phyloP scores from a whole-genome alignment of 2,888 invertebrate genomes.

The Leptinotarsa juncta region DNA sequence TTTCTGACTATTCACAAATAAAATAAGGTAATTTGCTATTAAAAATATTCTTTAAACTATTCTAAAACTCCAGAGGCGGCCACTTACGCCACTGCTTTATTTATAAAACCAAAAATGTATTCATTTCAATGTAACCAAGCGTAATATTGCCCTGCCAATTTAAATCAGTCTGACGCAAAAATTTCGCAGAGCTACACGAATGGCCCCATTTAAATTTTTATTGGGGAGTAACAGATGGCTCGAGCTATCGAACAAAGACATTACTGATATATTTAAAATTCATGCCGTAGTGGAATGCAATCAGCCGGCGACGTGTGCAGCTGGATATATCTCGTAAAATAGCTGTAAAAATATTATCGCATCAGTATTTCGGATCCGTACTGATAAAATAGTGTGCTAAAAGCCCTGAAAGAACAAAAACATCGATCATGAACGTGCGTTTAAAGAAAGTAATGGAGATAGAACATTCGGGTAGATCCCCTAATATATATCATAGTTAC shows the following conservation, averaged over 20 bases:
- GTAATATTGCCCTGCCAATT: constrained; percentile 13
- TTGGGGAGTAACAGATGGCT: constrained; percentile 48
- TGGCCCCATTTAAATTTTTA: constrained; percentile 49
- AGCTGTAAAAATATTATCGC: constrained; percentile 55
- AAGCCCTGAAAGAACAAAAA: constrained; percentile 48
- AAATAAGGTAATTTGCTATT: no score
- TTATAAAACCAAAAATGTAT: constrained; percentile 7
- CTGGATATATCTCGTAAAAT: constrained; percentile 53
- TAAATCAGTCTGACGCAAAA: constrained; percentile 11
- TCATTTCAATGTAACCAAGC: constrained; percentile 11
- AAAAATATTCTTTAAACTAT: background rate
- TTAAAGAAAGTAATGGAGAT: background rate
- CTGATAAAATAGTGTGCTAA: constrained; percentile 47
- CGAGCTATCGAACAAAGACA: constrained; percentile 51
- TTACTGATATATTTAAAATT: constrained; percentile 52
- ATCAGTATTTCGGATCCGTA: constrained; percentile 47
- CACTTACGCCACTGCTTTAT: constrained; percentile 10
- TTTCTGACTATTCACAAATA: no score
- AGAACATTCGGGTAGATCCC: background rate
- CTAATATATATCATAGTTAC: background rate
- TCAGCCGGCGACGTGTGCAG: constrained; percentile 47
- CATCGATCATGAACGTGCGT: constrained; percentile 37
- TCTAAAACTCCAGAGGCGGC: background rate
- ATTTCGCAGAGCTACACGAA: constrained; percentile 8
- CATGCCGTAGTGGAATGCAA: constrained; percentile 50